phyloP scores from a whole-genome alignment of 2,888 invertebrate species.

The Drosophila formosana region DNA sequence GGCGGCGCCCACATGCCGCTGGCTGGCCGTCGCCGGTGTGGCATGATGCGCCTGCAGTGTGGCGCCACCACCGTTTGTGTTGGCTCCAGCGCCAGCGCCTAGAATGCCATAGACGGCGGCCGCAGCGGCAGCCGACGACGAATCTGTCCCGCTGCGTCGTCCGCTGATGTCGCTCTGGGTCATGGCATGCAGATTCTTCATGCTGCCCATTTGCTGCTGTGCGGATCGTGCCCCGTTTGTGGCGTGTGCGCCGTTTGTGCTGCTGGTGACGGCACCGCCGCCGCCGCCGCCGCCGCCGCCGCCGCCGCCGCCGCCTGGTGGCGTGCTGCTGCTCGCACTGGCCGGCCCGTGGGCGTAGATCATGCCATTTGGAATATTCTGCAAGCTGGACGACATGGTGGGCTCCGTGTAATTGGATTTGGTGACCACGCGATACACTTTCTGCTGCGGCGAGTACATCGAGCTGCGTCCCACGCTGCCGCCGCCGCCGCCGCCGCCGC shows the following conservation, averaged over 20 bases:
- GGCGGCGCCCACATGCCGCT: slow-evolving; percentile 68
- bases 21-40: slow-evolving; percentile 77
- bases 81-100: slow-evolving; percentile 60
- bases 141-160: slow-evolving; percentile 65
- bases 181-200: slow-evolving; percentile 83
- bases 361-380: slow-evolving; percentile 85
- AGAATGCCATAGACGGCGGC: slow-evolving; percentile 71
- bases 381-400: slow-evolving; percentile 85
- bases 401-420: slow-evolving; percentile 85
- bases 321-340: slow-evolving; percentile 62
- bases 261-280: slow-evolving; percentile 3
- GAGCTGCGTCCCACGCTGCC: slow-evolving; percentile 73
- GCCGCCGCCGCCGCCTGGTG: slow-evolving; percentile 52
- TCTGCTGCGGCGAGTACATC: slow-evolving; percentile 84
- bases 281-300: slow-evolving; percentile 54
- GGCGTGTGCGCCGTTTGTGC: slow-evolving; percentile 58
- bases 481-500: slow-evolving; percentile 39
- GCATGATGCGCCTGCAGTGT: slow-evolving; percentile 82
- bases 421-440: slow-evolving; percentile 83
- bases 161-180: slow-evolving; percentile 83
- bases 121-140: slow-evolving; percentile 48
- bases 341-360: slow-evolving; percentile 79
- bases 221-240: slow-evolving; percentile 67
- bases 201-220: slow-evolving; percentile 78
- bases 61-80: slow-evolving; percentile 50